Evolutionary conservation across 23 tunicate species (phyloP), one percentile per base, ranked within the genome.

Genomic region (Aplidium turbinatum): DNA sequence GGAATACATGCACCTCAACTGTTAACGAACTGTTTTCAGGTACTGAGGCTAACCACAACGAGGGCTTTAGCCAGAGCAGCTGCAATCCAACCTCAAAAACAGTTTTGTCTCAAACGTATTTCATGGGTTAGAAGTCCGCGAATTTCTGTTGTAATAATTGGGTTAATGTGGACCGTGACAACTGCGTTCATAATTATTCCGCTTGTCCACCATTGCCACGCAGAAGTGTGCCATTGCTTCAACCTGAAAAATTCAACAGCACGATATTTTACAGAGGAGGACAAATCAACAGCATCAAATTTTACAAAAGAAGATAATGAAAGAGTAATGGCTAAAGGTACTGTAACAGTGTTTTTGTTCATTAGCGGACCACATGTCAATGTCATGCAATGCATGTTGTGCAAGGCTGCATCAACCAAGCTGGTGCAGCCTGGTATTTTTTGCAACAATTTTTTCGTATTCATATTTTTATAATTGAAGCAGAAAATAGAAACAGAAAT

Each of bases 31-130:
- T 9, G 5, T n/a, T 54, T 20, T 9, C 23, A 88, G 96, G 87
- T 88, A 7, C 27, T 88, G 18, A 83, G 96, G 23, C 75, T 81
- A 26, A 79, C 87, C 2, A 75, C 80, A 3, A 88, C 82, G 3
- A 45, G 72, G 58, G 96, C 96, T 26, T 42, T 88, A 28, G 96
- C 96, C 2, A 33, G 87, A 22, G 96, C 96, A 4, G 96, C 96
- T 2, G 96, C 87, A 1, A 88, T 88, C 13, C 51, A 40, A 19
- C 35, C 68, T 0, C 66, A 60, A 13, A 42, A 78, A 0, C 39
- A 32, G n/a, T 4, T 47, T 2, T 64, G 82, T 26, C 23, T 68
- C 20, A 24, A 19, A 23, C 19, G 67, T 13, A 25, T 33, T 1
- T 76, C 94, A 0, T 75, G 82, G 57, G 48, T 73, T 27, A 60